These are phyloP conservation scores for Holacanthella duospinosa DNA, from an alignment of 2,888 invertebrate species.

Conservation along the genomic window DNA sequence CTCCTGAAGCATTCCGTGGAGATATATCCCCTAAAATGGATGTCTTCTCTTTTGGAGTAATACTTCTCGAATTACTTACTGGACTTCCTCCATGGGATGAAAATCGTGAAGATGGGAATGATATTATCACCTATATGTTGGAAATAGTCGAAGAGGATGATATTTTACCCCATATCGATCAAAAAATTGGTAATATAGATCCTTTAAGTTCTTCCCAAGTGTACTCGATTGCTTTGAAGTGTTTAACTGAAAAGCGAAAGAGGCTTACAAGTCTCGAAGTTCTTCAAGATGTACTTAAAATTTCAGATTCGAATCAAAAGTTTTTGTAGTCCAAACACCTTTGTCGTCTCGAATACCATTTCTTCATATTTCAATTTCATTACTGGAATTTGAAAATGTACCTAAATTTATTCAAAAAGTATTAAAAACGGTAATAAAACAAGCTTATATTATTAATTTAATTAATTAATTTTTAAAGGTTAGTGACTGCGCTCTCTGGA, in stretches of 20 bases:
- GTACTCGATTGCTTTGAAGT: slow-evolving; percentile 49
- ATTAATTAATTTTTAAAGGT: neutral
- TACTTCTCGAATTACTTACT: slow-evolving; percentile 60
- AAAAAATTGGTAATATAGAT: slow-evolving; percentile 44
- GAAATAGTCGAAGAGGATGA: slow-evolving; percentile 46
- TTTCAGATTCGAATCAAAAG: neutral
- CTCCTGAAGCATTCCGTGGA: slow-evolving; percentile 57
- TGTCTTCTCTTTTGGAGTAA: slow-evolving; percentile 64
- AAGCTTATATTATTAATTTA: neutral
- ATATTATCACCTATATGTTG: slow-evolving; percentile 51
- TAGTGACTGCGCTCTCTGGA: slow-evolving; percentile 7
- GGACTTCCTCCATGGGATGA: slow-evolving; percentile 56
- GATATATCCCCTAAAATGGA: slow-evolving; percentile 64
- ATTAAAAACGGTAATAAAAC: neutral
- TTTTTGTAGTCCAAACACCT: neutral
- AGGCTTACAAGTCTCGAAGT: slow-evolving; percentile 53
- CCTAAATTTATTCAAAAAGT: neutral
- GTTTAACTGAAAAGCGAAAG: slow-evolving; percentile 49
- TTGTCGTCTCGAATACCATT: neutral
- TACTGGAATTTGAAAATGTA: neutral
- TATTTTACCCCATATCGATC: slow-evolving; percentile 50
- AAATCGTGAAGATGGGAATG: slow-evolving; percentile 46
- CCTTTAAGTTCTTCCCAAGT: slow-evolving; percentile 45
- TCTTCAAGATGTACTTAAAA: slow-evolving; percentile 39
- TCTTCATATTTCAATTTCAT: neutral